Base-by-base conservation (phyloP, 1,140 invertebrate genomes). In the Rhyzopertha dominica region DNA sequence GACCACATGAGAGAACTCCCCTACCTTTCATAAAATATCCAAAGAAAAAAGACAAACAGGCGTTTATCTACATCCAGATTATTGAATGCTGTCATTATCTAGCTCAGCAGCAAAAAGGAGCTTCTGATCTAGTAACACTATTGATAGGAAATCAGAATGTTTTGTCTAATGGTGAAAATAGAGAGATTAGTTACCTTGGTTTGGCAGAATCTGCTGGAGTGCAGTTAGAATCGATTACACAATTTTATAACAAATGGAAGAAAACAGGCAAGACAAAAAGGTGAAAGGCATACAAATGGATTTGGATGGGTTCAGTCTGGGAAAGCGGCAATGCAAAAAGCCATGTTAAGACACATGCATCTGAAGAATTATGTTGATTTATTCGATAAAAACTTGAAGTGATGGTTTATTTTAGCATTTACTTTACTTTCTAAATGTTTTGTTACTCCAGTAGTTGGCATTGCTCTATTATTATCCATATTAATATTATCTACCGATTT, bases 21-120 rank as follows among this genome's bases (percentile, higher is more conserved):
- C 62, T 91, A 7, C 81, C 85, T 0, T 74, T 85, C 4, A 75
- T 90, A 30, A 91, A 90, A 68, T 77, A 78, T 47, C 79, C 79
- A 0, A 74, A 77, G 18, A 81, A 80, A 45, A 82, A 80, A 54
- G 82, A 84, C 49, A 80, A 80, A 59, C 80, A 83, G 48, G 74
- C 77, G 12, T 80, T 77, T 74, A 64, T 76, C 29, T 79, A 79
- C 53, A 80, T 81, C 41, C 79, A 85, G 58, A 77, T 85, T 30
- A 71, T 84, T 18, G 81, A 84, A 51, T 85, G 81, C 61, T 83
- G 81, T 45, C 68, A 84, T 52, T 85, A 78, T 59, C 66, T 85
- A 22, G 75, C 75, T 4, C 73, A 81, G 50, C 79, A 84, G 54
- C 72, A 70, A 10, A 74, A 71, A 45, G 69, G 67, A 18, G 68